phyloP scores from a whole-genome alignment of 1,140 invertebrate species.

The Mercenaria mercenaria region DNA sequence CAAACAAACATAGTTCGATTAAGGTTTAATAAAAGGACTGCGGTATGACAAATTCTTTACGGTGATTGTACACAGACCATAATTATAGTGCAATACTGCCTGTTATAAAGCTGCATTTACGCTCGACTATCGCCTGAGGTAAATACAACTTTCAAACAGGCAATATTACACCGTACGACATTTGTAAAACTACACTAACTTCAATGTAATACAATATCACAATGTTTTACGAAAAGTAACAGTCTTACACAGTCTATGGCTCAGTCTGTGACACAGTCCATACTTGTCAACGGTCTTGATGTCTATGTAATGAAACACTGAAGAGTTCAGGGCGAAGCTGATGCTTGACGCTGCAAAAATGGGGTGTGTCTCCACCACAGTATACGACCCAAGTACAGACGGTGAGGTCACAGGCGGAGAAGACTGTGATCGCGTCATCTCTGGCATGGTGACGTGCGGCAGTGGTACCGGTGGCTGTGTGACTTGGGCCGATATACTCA shows the following conservation, averaged over 20 bases:
- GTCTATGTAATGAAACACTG: not conserved
- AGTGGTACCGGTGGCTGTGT: not conserved
- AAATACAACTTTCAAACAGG: not conserved
- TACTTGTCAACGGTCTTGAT: not conserved
- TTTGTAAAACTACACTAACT: conserved; percentile 1
- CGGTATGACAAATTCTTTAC: too few species aligned
- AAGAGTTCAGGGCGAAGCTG: not conserved
- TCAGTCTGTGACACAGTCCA: not conserved
- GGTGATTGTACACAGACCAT: too few species aligned
- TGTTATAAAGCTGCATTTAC: too few species aligned
- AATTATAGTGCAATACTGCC: too few species aligned
- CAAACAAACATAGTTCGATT: not conserved
- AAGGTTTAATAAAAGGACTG: not conserved
- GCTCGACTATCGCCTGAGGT: too few species aligned
- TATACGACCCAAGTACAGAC: not conserved
- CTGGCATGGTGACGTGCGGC: conserved; percentile 19
- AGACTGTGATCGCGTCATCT: not conserved
- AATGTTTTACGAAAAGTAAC: not conserved
- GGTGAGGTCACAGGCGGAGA: not conserved
- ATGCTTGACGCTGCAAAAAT: not conserved
- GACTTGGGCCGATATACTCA: not conserved
- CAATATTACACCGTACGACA: not conserved
- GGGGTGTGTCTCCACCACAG: conserved; percentile 6
- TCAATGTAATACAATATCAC: conserved; percentile 2
- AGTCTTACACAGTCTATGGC: conserved; percentile 5